These are phyloP conservation scores for Chelon auratus DNA, from an alignment of 2,797 vertebrate species.

Conservation along the genomic window DNA sequence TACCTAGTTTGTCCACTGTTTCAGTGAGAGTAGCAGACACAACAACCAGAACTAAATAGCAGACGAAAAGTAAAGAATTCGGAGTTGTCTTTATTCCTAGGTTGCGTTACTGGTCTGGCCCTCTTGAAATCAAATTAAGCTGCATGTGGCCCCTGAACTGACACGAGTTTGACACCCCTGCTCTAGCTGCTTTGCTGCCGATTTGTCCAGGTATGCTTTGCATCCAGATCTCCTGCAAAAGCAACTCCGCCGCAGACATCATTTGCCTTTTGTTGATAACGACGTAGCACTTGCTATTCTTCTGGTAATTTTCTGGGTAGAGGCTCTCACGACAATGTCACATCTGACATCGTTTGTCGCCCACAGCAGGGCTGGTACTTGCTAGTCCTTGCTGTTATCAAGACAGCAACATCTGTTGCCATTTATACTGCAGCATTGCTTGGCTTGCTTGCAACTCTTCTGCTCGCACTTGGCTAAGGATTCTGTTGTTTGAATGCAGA, in stretches of 20 bases:
- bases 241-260: neutral
- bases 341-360: constrained; percentile 51
- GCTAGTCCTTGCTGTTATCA: constrained; percentile 52
- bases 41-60: too few relatives aligned
- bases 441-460: constrained; percentile 42
- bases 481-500: constrained; percentile 62
- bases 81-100: too few relatives aligned
- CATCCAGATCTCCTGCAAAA: constrained; percentile 6
- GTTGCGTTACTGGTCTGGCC: too few relatives aligned
- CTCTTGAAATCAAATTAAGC: too few relatives aligned
- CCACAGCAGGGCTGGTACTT: constrained; percentile 52
- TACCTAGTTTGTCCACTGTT: too few relatives aligned
- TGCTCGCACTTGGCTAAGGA: constrained; percentile 53
- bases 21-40: too few relatives aligned
- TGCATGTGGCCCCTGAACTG: too few relatives aligned
- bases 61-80: too few relatives aligned
- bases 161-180: neutral
- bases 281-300: constrained; percentile 25
- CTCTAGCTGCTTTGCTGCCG: constrained; percentile 12
- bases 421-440: constrained; percentile 45
- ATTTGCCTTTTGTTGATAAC: constrained; percentile 35
- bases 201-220: constrained; percentile 20
- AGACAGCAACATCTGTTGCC: constrained; percentile 63
- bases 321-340: constrained; percentile 53
- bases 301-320: constrained; percentile 37